phyloP scores from a whole-genome alignment of 2,888 invertebrate species.

The Drosophila mulleri region DNA sequence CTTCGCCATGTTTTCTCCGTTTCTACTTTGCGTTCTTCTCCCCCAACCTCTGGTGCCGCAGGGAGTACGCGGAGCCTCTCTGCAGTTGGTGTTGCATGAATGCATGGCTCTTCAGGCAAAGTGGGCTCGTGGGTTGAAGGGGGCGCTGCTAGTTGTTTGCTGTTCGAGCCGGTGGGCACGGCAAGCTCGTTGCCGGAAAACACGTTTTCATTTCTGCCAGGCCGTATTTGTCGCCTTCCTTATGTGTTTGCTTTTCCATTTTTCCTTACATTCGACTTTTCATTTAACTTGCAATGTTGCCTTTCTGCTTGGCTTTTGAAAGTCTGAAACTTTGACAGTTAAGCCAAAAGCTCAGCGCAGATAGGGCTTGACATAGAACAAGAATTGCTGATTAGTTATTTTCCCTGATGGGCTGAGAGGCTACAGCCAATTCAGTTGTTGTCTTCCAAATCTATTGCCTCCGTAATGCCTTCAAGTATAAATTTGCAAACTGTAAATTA shows the following conservation, averaged over 20 bases:
- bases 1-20: constrained; percentile 80
- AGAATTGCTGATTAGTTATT: constrained; percentile 15
- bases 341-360: constrained; percentile 1
- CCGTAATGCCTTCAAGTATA: neutral
- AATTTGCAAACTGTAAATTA: constrained; percentile 7
- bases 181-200: constrained; percentile 68
- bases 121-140: neutral
- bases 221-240: constrained; percentile 46
- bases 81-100: constrained; percentile 66
- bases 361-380: constrained; percentile 4
- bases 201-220: constrained; percentile 59
- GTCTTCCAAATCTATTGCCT: neutral
- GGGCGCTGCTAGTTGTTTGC: constrained; percentile 2
- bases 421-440: neutral
- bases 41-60: constrained; percentile 6
- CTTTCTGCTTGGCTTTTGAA: constrained; percentile 13
- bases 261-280: constrained; percentile 43
- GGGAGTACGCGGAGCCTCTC: constrained; percentile 40
- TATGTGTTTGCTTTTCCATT: neutral
- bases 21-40: constrained; percentile 33
- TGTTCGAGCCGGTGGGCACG: constrained; percentile 31
- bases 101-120: constrained; percentile 48
- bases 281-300: constrained; percentile 39
- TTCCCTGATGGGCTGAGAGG: constrained; percentile 11
- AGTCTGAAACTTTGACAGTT: constrained; percentile 41